Conservation (phyloP, 2,113 vertebrate species). For the Chloropsis cyanopogon region DNA sequence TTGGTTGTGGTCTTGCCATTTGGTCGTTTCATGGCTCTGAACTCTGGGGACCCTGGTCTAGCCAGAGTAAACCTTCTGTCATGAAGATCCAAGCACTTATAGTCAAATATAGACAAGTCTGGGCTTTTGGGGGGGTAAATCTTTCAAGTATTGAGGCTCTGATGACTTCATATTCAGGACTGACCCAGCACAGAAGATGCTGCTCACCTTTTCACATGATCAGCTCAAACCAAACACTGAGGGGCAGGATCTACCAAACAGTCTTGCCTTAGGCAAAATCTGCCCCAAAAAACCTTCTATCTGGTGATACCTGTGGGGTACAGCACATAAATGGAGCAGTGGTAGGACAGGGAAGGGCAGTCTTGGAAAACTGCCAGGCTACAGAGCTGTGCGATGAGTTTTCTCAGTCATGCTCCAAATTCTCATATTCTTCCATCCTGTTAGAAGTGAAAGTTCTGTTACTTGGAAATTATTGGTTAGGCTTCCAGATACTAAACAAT, state of each 20-base stretch:
- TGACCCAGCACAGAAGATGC: accelerated
- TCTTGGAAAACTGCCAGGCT: not conserved
- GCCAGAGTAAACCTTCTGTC: not conserved
- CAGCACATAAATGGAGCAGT: not conserved
- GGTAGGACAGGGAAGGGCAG: not conserved
- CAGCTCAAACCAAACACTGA: not conserved
- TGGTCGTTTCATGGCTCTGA: not conserved
- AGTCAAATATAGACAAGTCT: not conserved
- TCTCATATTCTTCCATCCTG: not conserved
- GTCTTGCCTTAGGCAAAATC: not conserved
- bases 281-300: not conserved
- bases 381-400: not conserved
- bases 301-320: not conserved
- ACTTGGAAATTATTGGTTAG: not conserved
- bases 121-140: accelerated
- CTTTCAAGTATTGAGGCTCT: not conserved
- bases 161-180: not conserved
- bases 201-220: not conserved
- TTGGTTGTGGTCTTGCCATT: not conserved
- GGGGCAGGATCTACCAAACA: not conserved
- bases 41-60: not conserved
- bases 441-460: not conserved
- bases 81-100: not conserved
- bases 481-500: not conserved
- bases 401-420: not conserved